phyloP scores from a whole-genome alignment of 2,113 vertebrate genomes.

The Paraplagusia blochii region DNA sequence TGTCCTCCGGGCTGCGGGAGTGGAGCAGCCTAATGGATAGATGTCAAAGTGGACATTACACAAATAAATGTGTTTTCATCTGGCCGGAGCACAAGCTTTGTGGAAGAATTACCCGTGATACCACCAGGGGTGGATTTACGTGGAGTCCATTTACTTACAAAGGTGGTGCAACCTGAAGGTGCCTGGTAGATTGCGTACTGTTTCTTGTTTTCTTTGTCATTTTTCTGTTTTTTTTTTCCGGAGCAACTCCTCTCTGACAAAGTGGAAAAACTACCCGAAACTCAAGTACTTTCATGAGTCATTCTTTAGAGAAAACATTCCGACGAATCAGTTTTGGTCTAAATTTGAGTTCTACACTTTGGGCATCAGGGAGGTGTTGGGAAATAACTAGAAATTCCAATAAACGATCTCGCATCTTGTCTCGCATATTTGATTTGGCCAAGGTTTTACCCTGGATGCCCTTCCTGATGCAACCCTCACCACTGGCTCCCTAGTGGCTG shows the following conservation, averaged over 20 bases:
- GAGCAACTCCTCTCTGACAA: not conserved
- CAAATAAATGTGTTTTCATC: constrained; percentile 19
- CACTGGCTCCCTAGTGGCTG: too few relatives aligned
- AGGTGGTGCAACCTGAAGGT: not conserved
- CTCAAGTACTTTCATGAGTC: not conserved
- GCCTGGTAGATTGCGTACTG: not conserved
- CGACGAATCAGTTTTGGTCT: too few relatives aligned
- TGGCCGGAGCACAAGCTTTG: not conserved
- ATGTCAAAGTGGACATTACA: constrained; percentile 52
- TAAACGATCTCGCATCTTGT: too few relatives aligned
- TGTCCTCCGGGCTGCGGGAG: constrained; percentile 66
- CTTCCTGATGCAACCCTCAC: too few relatives aligned
- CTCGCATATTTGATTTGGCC: too few relatives aligned
- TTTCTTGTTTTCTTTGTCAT: not conserved
- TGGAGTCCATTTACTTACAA: not conserved
- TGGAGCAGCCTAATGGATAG: constrained; percentile 47
- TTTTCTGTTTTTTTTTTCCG: too few relatives aligned
- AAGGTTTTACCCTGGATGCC: too few relatives aligned
- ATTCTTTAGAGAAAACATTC: too few relatives aligned
- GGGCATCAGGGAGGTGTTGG: too few relatives aligned
- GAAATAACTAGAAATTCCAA: too few relatives aligned
- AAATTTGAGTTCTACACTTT: too few relatives aligned
- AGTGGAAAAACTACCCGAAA: not conserved
- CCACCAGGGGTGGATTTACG: not conserved
- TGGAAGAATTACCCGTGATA: not conserved